These are phyloP conservation scores for Phoxinus phoxinus DNA, from an alignment of 2,113 vertebrate genomes.

Conservation along the genomic window DNA sequence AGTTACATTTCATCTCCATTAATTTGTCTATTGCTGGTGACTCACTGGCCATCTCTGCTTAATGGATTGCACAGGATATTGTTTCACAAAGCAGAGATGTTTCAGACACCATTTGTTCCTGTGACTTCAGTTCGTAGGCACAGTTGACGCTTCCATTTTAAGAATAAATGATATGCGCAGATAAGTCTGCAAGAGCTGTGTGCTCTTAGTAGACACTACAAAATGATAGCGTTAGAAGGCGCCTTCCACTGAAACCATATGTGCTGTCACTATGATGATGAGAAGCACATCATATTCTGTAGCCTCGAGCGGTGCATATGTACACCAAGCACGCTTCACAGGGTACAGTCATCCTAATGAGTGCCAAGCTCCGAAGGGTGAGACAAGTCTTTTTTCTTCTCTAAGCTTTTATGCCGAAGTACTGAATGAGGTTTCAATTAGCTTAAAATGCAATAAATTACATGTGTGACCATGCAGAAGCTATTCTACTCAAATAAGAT, in stretches of 20 bases:
- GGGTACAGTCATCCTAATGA: slow-evolving; percentile 34
- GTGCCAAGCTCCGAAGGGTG: slow-evolving; percentile 10
- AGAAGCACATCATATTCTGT: slow-evolving; percentile 33
- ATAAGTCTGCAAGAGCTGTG: not conserved
- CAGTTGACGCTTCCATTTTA: slow-evolving; percentile 5
- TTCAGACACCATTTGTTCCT: slow-evolving; percentile 10
- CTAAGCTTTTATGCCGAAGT: not conserved
- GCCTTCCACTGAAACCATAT: slow-evolving; percentile 40
- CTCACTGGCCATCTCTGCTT: slow-evolving; percentile 40
- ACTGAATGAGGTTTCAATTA: slow-evolving; percentile 6
- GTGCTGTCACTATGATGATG: slow-evolving; percentile 40
- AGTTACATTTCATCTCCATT: slow-evolving; percentile 49
- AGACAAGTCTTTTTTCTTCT: not conserved
- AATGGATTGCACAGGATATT: slow-evolving; percentile 46
- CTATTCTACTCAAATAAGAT: not conserved
- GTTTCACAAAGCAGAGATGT: slow-evolving; percentile 39
- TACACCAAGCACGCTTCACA: slow-evolving; percentile 30
- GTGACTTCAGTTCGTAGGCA: not conserved
- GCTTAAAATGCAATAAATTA: not conserved
- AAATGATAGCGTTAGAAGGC: slow-evolving; percentile 20
- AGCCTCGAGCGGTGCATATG: not conserved
- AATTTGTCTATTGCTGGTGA: slow-evolving; percentile 50
- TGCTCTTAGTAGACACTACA: not conserved
- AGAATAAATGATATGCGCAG: not conserved
- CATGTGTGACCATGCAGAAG: not conserved